Conservation (phyloP, 1,140 invertebrate species). For the Ostrea edulis region DNA sequence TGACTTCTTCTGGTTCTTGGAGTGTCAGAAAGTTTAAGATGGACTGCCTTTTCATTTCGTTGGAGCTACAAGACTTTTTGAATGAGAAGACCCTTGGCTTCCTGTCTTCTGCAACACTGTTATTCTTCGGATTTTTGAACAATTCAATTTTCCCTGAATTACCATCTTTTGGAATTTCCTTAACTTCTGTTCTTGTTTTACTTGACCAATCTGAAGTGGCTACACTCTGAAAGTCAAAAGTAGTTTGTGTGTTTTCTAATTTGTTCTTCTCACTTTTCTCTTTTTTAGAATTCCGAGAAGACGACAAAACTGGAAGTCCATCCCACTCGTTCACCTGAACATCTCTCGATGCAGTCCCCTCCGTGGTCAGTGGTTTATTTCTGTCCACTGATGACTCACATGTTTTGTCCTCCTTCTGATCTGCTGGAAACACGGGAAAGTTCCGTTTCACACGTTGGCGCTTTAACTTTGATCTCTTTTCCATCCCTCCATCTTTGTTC, state of each 20-base stretch:
- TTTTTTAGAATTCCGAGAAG: background rate
- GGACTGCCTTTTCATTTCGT: background rate
- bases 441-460: background rate
- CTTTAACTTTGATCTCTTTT: conserved; percentile 14
- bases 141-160: conserved; percentile 1
- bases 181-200: background rate
- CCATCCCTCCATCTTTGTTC: background rate
- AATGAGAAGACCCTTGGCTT: conserved; percentile 4
- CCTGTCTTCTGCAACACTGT: background rate
- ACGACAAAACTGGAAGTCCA: background rate
- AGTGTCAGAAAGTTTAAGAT: conserved; percentile 7
- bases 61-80: background rate
- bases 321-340: background rate
- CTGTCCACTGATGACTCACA: background rate
- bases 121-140: background rate
- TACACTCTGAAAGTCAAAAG: background rate
- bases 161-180: background rate
- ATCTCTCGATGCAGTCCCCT: background rate
- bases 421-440: background rate
- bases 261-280: conserved; percentile 3
- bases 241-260: background rate
- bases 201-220: background rate
- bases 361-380: background rate
- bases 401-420: background rate
- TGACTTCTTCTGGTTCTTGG: background rate